These are phyloP conservation scores for Salarias fasciatus DNA, from an alignment of 2,797 vertebrate species.

Conservation along the genomic window DNA sequence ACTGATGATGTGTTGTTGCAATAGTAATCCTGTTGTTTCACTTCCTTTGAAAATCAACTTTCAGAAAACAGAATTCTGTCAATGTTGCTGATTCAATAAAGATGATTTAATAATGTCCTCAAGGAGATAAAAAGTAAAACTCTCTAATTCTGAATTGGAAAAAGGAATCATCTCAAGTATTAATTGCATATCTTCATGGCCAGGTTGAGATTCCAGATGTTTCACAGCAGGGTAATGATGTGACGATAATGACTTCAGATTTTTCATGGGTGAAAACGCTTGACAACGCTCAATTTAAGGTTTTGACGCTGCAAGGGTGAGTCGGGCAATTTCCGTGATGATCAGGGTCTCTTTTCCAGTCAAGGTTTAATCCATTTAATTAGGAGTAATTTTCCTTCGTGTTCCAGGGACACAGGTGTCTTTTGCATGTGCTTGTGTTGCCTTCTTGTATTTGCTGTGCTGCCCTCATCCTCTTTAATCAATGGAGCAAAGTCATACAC, in stretches of 20 bases:
- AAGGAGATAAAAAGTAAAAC: not conserved
- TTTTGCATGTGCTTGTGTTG: not conserved
- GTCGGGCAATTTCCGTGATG: not conserved
- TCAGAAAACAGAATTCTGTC: too few relatives aligned
- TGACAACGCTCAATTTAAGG: slow-evolving; percentile 20
- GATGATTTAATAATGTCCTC: not conserved
- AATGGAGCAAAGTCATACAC: too few relatives aligned
- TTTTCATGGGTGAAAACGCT: slow-evolving; percentile 12
- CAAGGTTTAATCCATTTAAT: slow-evolving; percentile 6
- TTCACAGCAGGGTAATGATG: slow-evolving; percentile 42
- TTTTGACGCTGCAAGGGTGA: not conserved
- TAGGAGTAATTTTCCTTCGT: not conserved
- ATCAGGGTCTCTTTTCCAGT: not conserved
- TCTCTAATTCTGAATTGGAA: not conserved
- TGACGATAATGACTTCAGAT: slow-evolving; percentile 37
- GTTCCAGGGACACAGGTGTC: not conserved
- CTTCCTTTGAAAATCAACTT: too few relatives aligned
- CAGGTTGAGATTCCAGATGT: slow-evolving; percentile 41
- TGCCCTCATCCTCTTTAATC: too few relatives aligned
- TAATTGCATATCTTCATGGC: slow-evolving; percentile 23
- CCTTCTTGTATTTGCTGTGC: not conserved
- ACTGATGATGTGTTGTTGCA: too few relatives aligned
- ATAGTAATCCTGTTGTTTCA: too few relatives aligned
- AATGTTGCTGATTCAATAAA: too few relatives aligned
- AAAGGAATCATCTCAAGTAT: slow-evolving; percentile 12